These are phyloP conservation scores for Rousettus madagascariensis DNA, from an alignment of 2,797 vertebrate genomes.

Conservation along the genomic window DNA sequence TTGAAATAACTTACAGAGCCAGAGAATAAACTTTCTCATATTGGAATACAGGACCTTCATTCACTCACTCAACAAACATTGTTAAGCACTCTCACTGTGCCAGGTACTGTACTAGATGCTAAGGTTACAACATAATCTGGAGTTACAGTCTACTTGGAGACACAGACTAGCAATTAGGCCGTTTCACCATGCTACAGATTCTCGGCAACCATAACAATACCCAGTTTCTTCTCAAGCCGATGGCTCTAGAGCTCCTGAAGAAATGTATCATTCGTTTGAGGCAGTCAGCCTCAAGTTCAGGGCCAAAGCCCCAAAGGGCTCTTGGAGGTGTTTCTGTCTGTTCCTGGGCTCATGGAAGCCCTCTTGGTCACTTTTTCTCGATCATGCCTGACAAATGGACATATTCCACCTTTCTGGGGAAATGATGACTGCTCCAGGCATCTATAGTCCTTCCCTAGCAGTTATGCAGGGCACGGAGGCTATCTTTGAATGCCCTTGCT, in stretches of 20 bases:
- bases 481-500: not conserved
- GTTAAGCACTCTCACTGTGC: not conserved
- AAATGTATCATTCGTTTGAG: not conserved
- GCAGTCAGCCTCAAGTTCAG: not conserved
- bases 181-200: not conserved
- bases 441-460: not conserved
- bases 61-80: not conserved
- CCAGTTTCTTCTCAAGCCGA: not conserved
- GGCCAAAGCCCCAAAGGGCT: not conserved
- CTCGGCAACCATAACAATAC: not conserved
- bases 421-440: not conserved
- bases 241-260: not conserved
- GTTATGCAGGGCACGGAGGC: fast-evolving
- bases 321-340: not conserved
- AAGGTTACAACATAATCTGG: not conserved
- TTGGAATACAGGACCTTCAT: not conserved
- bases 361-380: not conserved
- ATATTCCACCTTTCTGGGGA: too few species aligned
- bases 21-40: not conserved
- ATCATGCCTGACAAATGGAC: not conserved
- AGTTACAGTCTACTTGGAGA: not conserved
- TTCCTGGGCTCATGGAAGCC: not conserved
- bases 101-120: not conserved
- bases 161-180: not conserved
- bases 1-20: not conserved